Conservation (phyloP, 2,888 invertebrate species). For the Hydrotaea diabolus region DNA sequence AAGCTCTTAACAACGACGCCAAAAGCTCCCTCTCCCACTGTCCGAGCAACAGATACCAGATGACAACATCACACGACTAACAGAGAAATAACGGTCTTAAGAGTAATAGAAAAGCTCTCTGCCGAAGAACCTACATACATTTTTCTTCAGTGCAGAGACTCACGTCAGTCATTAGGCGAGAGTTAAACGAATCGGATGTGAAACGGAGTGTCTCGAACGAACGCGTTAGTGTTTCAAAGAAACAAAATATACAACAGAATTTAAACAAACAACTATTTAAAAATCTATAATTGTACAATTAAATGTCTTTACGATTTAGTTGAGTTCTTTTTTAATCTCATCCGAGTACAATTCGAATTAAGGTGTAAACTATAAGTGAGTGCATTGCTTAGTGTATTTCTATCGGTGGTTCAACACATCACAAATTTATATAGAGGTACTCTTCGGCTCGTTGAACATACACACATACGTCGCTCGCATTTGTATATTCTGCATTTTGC, state of each 20-base stretch:
- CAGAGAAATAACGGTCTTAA: neutral
- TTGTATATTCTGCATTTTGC: no score
- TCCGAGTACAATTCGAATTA: slow-evolving; percentile 29
- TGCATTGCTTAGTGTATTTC: neutral
- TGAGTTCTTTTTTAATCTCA: neutral
- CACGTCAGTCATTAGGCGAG: slow-evolving; percentile 38
- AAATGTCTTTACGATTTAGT: neutral
- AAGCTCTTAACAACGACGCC: no score
- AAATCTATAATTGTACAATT: slow-evolving; percentile 8
- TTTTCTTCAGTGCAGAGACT: slow-evolving; percentile 2
- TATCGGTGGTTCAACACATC: neutral
- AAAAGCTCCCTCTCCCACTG: no score
- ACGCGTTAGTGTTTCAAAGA: neutral
- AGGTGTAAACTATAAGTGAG: slow-evolving; percentile 30
- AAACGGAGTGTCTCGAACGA: neutral
- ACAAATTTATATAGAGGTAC: neutral
- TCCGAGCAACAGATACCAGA: no score
- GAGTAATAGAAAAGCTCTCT: no score
- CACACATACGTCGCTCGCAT: neutral
- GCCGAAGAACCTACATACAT: neutral
- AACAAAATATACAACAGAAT: neutral
- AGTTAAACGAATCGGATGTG: slow-evolving; percentile 37
- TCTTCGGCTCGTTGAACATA: neutral
- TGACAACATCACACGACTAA: neutral
- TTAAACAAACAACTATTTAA: neutral